Base-by-base conservation (phyloP, 2,888 invertebrate species). In the Elegia similella region DNA sequence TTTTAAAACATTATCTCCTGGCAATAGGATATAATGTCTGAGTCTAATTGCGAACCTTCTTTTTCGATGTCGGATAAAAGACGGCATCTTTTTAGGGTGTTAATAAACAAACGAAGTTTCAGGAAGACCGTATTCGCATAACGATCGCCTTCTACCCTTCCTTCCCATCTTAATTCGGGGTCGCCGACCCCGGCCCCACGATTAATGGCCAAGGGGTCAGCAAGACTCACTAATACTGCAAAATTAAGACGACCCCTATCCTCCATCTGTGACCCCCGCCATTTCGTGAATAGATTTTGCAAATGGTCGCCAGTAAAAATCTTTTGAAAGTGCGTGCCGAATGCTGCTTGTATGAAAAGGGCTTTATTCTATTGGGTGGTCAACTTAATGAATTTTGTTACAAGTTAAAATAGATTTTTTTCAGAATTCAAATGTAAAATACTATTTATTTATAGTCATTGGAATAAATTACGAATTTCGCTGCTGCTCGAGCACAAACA, bases 131-230 rank as follows among this genome's bases (percentile, higher is more conserved):
- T 2, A 38, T 10, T 38, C 5, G 58, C 42, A 62, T 70, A 76
- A 76, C 78, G 81, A 78, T 81, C 74, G 71, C 70, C 73, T 76
- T 73, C 74, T 66, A 73, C 85, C 84, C 76, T 63, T 69, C 64
- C 62, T 80, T 81, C 77, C 78, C 83, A 81, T 88, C 88, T 88
- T 88, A 86, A 85, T 88, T 79, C 80, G 76, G 65, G 84, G 78
- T 88, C 88, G 78, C 62, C 78, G 84, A 88, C 87, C 88, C 66
- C 75, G 73, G 79, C 87, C 82, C 82, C 77, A 79, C 84, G 85
- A 88, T 88, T 88, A 87, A 89, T 88, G 83, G 78, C 82, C 84
- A 80, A 76, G 78, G 88, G 90, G 86, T 82, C 80, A 71, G 78
- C 77, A 88, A 87, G 88, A 87, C 80, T 86, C 76, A 80, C 81